Evolutionary conservation across 2,113 vertebrate species (phyloP).

Genomic region (Serinus canaria): DNA sequence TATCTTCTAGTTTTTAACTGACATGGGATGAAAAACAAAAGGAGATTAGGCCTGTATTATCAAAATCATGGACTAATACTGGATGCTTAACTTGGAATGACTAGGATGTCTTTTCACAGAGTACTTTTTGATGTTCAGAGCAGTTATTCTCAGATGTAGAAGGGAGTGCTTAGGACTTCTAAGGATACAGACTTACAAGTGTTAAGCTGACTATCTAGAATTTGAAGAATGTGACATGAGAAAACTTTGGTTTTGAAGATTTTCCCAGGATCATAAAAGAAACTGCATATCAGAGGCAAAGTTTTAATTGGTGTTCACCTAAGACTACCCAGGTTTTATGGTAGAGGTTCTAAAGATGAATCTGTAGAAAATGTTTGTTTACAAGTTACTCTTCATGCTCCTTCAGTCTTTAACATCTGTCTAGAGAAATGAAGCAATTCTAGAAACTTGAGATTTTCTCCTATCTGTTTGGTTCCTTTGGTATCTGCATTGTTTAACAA

Average conservation of each 20-base stretch:
- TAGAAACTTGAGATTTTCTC: not conserved
- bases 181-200: not conserved
- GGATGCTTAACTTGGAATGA: slow-evolving; percentile 34
- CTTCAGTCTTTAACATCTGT: not conserved
- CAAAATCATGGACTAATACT: not conserved
- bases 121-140: slow-evolving; percentile 31
- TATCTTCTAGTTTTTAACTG: slow-evolving; percentile 31
- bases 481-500: not conserved
- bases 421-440: not conserved
- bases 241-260: not conserved
- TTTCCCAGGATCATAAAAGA: slow-evolving; percentile 48
- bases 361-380: not conserved
- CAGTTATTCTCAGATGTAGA: not conserved
- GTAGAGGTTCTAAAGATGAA: not conserved
- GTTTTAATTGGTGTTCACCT: slow-evolving; percentile 31
- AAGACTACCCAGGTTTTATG: slow-evolving; percentile 23
- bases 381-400: not conserved
- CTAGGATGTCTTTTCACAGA: not conserved
- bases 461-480: not conserved
- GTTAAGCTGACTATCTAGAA: slow-evolving; percentile 35
- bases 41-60: slow-evolving; percentile 21
- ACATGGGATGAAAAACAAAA: slow-evolving; percentile 10
- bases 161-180: slow-evolving; percentile 3
- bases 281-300: not conserved
- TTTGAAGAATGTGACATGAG: slow-evolving; percentile 30